A percentile compares a stretch with the other conserved stretches of the same genome.
Evolutionary conservation across 2,888 invertebrate genomes (phyloP).

Genomic region (Sicus ferrugineus): DNA sequence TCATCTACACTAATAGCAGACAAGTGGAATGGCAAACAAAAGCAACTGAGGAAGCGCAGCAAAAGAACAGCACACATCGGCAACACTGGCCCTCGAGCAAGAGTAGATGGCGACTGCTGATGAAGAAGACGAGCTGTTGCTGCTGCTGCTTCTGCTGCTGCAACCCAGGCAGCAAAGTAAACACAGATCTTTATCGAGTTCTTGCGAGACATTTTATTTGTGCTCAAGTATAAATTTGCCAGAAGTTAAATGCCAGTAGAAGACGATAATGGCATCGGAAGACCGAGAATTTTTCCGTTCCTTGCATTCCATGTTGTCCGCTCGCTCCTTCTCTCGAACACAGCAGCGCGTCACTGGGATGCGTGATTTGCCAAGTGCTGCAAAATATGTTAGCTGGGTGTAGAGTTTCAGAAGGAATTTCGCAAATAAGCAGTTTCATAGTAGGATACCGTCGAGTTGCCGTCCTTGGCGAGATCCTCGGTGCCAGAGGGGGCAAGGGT

Average conservation of each 20-base stretch:
- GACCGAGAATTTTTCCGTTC: neutral
- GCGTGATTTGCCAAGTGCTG: neutral
- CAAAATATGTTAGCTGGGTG: neutral
- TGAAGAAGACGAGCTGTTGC: neutral
- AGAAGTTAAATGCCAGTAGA: conserved; percentile 18
- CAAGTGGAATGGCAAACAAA: too few relatives aligned
- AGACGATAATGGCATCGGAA: conserved; percentile 17
- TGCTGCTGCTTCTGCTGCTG: too few relatives aligned
- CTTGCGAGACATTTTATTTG: conserved; percentile 7
- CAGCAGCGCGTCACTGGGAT: too few relatives aligned
- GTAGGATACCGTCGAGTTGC: neutral
- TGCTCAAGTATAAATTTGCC: conserved; percentile 22
- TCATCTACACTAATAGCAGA: neutral
- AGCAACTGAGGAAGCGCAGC: conserved; percentile 13
- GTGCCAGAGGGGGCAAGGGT: too few relatives aligned
- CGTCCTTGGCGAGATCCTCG: too few relatives aligned
- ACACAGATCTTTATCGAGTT: conserved; percentile 28
- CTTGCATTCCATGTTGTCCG: neutral
- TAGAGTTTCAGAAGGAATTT: neutral
- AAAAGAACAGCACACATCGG: neutral
- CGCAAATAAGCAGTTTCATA: neutral
- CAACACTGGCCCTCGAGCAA: neutral
- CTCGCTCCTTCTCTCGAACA: neutral
- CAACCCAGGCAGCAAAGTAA: neutral
- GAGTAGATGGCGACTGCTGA: neutral